Percentiles rank a stretch among this genome's conserved stretches.
Evolutionary conservation across 2,113 vertebrate species (phyloP).

Genomic region (Gadus chalcogrammus): DNA sequence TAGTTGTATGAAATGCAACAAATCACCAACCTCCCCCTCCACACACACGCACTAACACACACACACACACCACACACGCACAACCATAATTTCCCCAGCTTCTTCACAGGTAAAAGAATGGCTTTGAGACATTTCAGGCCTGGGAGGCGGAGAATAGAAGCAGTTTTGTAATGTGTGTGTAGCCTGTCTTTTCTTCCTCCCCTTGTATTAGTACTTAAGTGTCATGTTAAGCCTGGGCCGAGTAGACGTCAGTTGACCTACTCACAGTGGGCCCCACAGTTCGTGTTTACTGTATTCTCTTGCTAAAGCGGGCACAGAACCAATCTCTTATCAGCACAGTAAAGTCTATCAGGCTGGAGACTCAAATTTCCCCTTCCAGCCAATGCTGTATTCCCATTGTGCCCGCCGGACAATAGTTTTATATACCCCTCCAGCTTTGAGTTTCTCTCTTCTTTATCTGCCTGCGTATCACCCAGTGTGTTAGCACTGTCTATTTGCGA

Average conservation of each 20-base stretch:
- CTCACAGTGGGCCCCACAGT: slow-evolving; percentile 76
- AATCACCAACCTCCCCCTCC: slow-evolving; percentile 54
- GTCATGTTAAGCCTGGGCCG: slow-evolving; percentile 85
- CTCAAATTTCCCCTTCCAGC: slow-evolving; percentile 89
- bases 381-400: slow-evolving; percentile 82
- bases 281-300: slow-evolving; percentile 85
- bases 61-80: slow-evolving; percentile 13
- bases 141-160: slow-evolving; percentile 66
- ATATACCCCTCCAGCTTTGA: slow-evolving; percentile 80
- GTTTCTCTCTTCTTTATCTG: slow-evolving; percentile 82
- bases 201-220: slow-evolving; percentile 82
- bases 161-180: slow-evolving; percentile 76
- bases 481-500: slow-evolving; percentile 72
- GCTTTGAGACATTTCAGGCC: slow-evolving; percentile 74
- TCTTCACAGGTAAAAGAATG: slow-evolving; percentile 58
- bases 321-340: slow-evolving; percentile 83
- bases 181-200: slow-evolving; percentile 77
- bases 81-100: slow-evolving; percentile 26
- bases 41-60: slow-evolving; percentile 4
- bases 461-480: slow-evolving; percentile 73
- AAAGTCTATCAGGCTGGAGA: slow-evolving; percentile 86
- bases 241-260: slow-evolving; percentile 77
- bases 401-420: slow-evolving; percentile 77
- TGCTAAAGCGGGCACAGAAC: slow-evolving; percentile 72
- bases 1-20: slow-evolving; percentile 69